These are phyloP conservation scores for Cryptotis parvus DNA, from an alignment of 2,113 vertebrate species.

Conservation along the genomic window DNA sequence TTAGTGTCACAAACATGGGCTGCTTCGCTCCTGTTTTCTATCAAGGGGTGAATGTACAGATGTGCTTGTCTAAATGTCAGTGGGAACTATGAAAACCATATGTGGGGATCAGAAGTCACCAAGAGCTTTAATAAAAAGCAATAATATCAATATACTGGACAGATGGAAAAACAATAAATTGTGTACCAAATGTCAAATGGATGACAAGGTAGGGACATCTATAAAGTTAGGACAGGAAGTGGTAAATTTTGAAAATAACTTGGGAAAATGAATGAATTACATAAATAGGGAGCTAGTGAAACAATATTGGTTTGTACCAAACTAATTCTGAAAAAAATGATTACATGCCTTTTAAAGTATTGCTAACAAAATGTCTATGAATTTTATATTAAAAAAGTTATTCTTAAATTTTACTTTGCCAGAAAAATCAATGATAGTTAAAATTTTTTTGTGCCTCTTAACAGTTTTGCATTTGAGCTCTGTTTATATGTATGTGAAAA, in stretches of 20 bases:
- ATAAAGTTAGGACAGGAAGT: constrained; percentile 32
- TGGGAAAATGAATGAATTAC: background rate
- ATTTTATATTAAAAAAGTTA: constrained; percentile 40
- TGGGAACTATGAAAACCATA: constrained; percentile 28
- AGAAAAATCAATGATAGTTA: background rate
- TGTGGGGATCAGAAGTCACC: constrained; percentile 47
- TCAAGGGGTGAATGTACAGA: background rate
- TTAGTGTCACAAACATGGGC: background rate
- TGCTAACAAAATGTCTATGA: background rate
- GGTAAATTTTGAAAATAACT: constrained; percentile 42
- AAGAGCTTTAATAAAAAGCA: constrained; percentile 21
- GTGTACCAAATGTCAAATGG: background rate
- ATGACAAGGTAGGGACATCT: background rate
- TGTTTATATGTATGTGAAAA: constrained; percentile 5
- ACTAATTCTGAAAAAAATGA: constrained; percentile 39
- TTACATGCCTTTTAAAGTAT: background rate
- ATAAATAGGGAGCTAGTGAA: background rate
- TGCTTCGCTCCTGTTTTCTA: background rate
- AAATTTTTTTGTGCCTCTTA: background rate
- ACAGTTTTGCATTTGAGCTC: constrained; percentile 1
- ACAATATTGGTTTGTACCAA: background rate
- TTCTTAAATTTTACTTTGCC: constrained; percentile 39
- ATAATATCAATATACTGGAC: background rate
- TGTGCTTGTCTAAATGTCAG: background rate
- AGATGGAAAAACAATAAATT: constrained; percentile 64